A percentile compares a stretch with the other conserved stretches of the same genome.
Conservation (phyloP, 2,888 invertebrate species). For the Andrena haemorrhoa region DNA sequence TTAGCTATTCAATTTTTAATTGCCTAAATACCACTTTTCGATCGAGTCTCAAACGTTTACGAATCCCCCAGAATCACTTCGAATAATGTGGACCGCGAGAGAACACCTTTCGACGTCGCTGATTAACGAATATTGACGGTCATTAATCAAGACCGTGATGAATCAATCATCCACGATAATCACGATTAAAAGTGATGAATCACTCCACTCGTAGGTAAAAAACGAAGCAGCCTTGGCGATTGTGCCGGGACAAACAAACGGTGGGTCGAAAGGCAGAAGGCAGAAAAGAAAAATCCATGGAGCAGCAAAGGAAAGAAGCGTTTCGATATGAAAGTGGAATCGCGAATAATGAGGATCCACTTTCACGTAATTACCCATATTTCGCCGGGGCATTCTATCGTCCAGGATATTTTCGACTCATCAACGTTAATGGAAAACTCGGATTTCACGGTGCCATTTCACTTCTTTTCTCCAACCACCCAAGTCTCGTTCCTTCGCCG, state of each 20-base stretch:
- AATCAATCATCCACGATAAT: constrained; percentile 48
- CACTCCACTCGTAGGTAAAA: not conserved
- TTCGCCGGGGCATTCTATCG: constrained; percentile 1
- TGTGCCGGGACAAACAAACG: constrained; percentile 16
- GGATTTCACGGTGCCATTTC: constrained; percentile 29
- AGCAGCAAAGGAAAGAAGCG: not conserved
- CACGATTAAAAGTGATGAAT: constrained; percentile 38
- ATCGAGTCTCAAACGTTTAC: no score
- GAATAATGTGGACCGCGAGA: constrained; percentile 5
- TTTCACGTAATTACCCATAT: constrained; percentile 41
- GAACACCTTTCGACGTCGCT: constrained; percentile 7
- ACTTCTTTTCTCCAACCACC: not conserved
- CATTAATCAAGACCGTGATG: constrained; percentile 51
- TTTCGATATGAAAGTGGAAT: constrained; percentile 19
- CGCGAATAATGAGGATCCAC: constrained; percentile 26
- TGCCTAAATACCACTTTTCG: no score
- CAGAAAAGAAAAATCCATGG: not conserved
- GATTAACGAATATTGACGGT: constrained; percentile 47
- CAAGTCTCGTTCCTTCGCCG: not conserved
- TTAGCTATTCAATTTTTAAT: no score
- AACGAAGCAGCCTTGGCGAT: not conserved
- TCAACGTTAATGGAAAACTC: constrained; percentile 37
- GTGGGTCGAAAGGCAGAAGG: not conserved
- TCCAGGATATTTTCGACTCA: constrained; percentile 37
- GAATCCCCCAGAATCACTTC: not conserved